Percentiles rank a stretch among this genome's conserved stretches.
These are phyloP conservation scores for Stichodactyla helianthus DNA, from an alignment of 64 coral and sea anemone genomes.

Conservation along the genomic window DNA sequence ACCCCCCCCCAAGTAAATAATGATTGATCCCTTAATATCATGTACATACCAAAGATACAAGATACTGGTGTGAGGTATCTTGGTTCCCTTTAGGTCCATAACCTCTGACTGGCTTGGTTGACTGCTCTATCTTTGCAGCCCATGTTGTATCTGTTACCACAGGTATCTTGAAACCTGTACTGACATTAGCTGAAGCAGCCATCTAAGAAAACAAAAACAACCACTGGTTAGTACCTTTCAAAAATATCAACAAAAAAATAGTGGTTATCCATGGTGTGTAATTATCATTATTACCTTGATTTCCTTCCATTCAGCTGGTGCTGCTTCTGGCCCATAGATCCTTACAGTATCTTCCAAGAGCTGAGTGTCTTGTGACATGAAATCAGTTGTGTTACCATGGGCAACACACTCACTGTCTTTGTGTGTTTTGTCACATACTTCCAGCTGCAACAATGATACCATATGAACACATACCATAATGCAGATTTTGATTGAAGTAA, in stretches of 20 bases:
- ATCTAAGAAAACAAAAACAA: neutral
- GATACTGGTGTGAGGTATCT: neutral
- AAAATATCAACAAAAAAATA: too few species aligned
- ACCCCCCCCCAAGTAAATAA: too few species aligned
- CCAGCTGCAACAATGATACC: neutral
- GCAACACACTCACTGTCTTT: neutral
- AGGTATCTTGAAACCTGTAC: neutral
- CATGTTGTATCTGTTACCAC: constrained; percentile 62
- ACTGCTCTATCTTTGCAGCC: constrained; percentile 64
- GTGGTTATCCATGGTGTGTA: neutral
- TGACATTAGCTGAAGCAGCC: neutral
- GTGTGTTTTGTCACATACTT: neutral
- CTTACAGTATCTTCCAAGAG: neutral
- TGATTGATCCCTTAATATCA: neutral
- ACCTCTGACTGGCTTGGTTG: constrained; percentile 1
- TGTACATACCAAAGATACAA: constrained; percentile 25
- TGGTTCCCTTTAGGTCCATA: constrained; percentile 4
- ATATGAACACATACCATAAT: neutral
- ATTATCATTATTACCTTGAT: neutral
- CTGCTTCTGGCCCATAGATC: neutral
- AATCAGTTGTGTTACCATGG: neutral
- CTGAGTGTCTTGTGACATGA: neutral
- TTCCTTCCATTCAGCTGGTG: constrained; percentile 5
- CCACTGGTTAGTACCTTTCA: neutral
- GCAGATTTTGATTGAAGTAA: too few species aligned